phyloP scores from a whole-genome alignment of 2,113 vertebrate species.

The Shinisaurus crocodilurus region DNA sequence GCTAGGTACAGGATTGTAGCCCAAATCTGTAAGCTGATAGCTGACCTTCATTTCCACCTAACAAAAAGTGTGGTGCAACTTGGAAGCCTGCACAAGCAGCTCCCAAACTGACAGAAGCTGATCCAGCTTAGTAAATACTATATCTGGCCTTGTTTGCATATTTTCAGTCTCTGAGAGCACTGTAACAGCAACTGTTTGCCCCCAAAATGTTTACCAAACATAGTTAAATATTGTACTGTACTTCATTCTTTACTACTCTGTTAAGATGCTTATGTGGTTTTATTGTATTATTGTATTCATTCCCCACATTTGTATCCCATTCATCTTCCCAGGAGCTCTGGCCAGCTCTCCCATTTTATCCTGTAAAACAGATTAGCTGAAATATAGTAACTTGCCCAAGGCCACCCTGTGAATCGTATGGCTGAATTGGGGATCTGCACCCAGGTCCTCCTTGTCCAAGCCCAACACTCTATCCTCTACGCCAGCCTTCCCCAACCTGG shows the following conservation, averaged over 20 bases:
- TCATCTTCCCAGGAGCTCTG: neutral
- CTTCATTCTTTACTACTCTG: neutral
- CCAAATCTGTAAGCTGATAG: neutral
- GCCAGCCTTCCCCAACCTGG: too few species aligned
- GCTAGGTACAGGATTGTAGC: neutral
- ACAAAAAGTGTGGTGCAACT: neutral
- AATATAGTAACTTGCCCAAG: neutral
- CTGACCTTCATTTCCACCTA: neutral
- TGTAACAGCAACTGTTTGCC: neutral
- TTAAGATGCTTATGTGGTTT: neutral
- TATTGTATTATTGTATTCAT: neutral
- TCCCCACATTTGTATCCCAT: neutral
- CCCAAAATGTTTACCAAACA: neutral
- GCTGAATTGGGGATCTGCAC: neutral
- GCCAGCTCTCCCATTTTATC: neutral
- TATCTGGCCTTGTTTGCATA: neutral
- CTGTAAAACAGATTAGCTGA: neutral
- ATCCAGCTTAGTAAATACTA: neutral
- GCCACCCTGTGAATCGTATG: neutral
- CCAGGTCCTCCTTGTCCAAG: neutral
- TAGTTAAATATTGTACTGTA: neutral
- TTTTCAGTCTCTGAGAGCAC: neutral
- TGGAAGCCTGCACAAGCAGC: neutral
- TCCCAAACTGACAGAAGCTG: neutral
- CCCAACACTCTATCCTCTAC: too few species aligned